Percentiles rank a stretch among this genome's conserved stretches.
Evolutionary conservation across 2,113 vertebrate species (phyloP).

Genomic region (Zosterops hypoxanthus): DNA sequence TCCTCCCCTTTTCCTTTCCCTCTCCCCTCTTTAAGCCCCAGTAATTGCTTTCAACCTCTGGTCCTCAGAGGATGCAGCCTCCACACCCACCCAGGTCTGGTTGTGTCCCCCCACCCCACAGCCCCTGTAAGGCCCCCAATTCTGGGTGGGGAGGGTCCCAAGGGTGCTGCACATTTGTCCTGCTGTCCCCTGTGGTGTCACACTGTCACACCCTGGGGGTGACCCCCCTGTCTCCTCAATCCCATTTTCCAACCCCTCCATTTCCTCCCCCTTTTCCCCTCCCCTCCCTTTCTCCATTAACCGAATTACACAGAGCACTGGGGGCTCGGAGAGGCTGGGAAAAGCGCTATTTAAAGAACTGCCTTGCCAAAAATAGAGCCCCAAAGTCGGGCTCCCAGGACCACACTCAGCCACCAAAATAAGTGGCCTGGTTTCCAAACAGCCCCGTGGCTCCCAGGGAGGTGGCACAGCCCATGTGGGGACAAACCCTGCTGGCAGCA

Average conservation of each 20-base stretch:
- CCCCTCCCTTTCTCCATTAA: neutral
- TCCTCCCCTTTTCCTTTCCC: neutral
- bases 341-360: neutral
- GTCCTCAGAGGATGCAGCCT: neutral
- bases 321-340: neutral
- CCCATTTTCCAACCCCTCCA: accelerated
- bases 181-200: neutral
- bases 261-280: accelerated
- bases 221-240: neutral
- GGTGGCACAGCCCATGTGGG: neutral
- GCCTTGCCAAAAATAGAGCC: neutral
- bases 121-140: neutral
- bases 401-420: neutral
- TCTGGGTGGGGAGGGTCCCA: neutral
- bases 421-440: neutral
- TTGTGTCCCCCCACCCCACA: neutral
- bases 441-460: neutral
- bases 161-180: neutral
- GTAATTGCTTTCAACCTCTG: constrained; percentile 72
- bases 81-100: neutral
- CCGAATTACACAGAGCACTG: neutral
- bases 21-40: constrained; percentile 75
- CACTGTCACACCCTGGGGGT: accelerated
- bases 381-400: neutral
- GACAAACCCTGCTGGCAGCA: neutral